These are phyloP conservation scores for Nasonia longicornis DNA, from an alignment of 1,140 invertebrate species.

Conservation along the genomic window DNA sequence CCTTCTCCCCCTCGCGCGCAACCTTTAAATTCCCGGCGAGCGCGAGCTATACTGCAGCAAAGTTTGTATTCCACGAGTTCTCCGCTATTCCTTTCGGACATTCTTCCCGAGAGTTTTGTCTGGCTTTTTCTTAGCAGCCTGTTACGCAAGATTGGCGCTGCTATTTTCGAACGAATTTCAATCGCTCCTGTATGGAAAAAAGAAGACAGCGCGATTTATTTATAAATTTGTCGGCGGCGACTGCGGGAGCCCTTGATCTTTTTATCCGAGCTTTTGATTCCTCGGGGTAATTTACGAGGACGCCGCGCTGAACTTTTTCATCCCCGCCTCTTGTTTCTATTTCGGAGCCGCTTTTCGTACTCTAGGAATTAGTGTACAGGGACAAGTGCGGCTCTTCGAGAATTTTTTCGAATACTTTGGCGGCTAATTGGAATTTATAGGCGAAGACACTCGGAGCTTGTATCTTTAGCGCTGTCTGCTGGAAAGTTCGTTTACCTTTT, in stretches of 20 bases:
- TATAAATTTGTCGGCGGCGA: background rate
- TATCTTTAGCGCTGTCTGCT: too few species aligned
- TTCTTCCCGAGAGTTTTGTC: background rate
- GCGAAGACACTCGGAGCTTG: too few species aligned
- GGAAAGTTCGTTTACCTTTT: too few species aligned
- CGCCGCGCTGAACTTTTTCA: too few species aligned
- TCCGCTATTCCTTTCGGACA: background rate
- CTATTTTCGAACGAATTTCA: background rate
- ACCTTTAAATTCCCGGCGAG: conserved; percentile 1
- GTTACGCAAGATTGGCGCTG: background rate
- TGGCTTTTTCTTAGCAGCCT: background rate
- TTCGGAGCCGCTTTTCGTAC: too few species aligned
- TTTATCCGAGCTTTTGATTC: background rate
- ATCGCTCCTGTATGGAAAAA: too few species aligned
- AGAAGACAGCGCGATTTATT: background rate
- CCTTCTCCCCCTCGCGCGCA: background rate
- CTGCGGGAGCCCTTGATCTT: background rate
- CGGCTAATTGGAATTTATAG: too few species aligned
- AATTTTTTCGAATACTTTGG: too few species aligned
- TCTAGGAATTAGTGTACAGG: too few species aligned
- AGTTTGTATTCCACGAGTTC: conserved; percentile 4
- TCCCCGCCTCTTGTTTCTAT: too few species aligned
- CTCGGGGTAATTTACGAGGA: background rate
- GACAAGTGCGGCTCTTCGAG: too few species aligned
- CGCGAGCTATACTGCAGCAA: background rate